A percentile compares a stretch with the other conserved stretches of the same genome.
Evolutionary conservation across 2,113 vertebrate genomes (phyloP).

Genomic region (Bos indicus): DNA sequence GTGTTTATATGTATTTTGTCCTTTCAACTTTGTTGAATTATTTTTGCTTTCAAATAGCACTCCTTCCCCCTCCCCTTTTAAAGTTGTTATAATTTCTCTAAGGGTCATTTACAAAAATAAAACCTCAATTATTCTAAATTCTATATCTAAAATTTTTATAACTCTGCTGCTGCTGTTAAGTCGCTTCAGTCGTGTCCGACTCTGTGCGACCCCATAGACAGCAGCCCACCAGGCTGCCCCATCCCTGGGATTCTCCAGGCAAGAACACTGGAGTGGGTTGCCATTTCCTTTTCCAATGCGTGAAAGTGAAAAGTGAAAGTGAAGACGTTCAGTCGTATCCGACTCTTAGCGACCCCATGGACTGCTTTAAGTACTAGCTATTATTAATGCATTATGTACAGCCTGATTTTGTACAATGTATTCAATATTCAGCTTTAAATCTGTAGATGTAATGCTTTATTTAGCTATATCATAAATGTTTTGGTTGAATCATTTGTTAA

Average conservation of each 20-base stretch:
- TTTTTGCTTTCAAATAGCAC: not conserved
- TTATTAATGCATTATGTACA: not conserved
- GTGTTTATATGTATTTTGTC: not conserved
- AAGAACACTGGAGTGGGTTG: no score
- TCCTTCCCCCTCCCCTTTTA: not conserved
- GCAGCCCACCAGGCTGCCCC: no score
- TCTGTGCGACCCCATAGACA: no score
- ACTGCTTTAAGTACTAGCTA: not conserved
- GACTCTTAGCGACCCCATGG: no score
- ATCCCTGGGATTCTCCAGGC: no score
- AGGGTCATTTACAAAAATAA: not conserved
- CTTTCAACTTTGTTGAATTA: not conserved
- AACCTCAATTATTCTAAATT: not conserved
- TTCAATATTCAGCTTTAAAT: not conserved
- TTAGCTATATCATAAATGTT: not conserved
- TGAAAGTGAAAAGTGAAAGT: no score
- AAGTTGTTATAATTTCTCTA: not conserved
- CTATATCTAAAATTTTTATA: not conserved
- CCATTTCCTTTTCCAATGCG: no score
- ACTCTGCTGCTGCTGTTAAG: no score
- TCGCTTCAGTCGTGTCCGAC: no score
- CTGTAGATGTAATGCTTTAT: not conserved
- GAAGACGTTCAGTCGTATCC: accelerated
- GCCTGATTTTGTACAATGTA: not conserved
- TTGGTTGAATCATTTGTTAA: not conserved